These are phyloP conservation scores for Drosophila micromelanica DNA, from an alignment of 1,140 invertebrate genomes.

Conservation along the genomic window DNA sequence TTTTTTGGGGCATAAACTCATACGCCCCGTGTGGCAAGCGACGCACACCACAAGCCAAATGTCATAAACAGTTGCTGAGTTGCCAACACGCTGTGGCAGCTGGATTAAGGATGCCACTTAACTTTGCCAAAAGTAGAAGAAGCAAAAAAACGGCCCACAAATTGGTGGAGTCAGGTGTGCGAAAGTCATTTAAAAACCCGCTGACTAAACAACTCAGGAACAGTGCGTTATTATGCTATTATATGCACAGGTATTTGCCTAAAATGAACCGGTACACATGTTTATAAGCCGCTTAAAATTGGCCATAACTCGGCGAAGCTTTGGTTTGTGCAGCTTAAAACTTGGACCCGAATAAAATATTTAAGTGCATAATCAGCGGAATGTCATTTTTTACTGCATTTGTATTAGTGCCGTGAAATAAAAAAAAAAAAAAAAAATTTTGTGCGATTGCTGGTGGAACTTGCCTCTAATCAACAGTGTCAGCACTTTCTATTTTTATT, in stretches of 20 bases:
- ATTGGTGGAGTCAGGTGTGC: slow-evolving; percentile 7
- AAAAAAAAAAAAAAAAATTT: neutral
- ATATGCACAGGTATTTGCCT: neutral
- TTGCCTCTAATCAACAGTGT: slow-evolving; percentile 31
- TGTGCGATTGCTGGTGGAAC: neutral
- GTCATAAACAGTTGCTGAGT: slow-evolving; percentile 30
- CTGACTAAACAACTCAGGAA: neutral
- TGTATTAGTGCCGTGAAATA: slow-evolving; percentile 1
- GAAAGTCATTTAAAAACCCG: neutral
- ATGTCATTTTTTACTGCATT: neutral
- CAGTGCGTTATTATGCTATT: neutral
- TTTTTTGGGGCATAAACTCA: neutral
- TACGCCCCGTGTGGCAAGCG: slow-evolving; percentile 16
- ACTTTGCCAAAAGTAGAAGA: neutral
- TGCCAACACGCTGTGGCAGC: slow-evolving; percentile 8
- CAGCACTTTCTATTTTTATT: slow-evolving; percentile 31
- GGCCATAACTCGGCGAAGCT: neutral
- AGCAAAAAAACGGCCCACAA: neutral
- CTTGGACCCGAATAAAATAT: neutral
- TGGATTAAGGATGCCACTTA: slow-evolving; percentile 2
- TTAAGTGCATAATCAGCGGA: neutral
- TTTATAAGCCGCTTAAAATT: neutral
- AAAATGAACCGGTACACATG: neutral
- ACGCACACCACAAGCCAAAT: slow-evolving; percentile 22
- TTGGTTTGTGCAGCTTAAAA: neutral